Base-by-base conservation (phyloP, 2,888 invertebrate species). In the Barypeithes pellucidus region DNA sequence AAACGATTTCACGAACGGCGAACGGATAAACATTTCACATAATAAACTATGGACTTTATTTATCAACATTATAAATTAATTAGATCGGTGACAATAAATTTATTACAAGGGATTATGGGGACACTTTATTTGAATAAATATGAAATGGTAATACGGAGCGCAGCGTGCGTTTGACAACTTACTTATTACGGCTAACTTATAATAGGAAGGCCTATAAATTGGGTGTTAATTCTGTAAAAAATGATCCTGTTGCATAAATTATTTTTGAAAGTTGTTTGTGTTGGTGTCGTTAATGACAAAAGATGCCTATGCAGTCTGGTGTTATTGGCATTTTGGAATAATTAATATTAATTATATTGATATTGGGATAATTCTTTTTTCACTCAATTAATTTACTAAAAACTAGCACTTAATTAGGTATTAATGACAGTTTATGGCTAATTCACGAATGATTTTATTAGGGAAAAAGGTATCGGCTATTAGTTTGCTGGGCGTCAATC, bases 181-280 rank as follows among this genome's bases (percentile, higher is more conserved):
- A 75, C 75, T 75, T 75, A 75, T 75, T 70, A 70, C 41, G 43
- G 60, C 50, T 61, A 70, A 75, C 59, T 68, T 75, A 75, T 75
- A 67, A 65, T 65, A 61, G 59, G 75, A 65, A 67, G 68, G 50
- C 43, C 75, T 45, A 75, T 75, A 75, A 75, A 75, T 75, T 75
- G 72, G 65, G 75, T 75, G 75, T 72, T 75, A 75, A 75, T 72
- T 66, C 72, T 65, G 29, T 75, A 70, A 75, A 75, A 75, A 75
- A 75, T 72, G 57, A 52, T 54, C 72, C 67, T 62, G 65, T 63
- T 68, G 59, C 72, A 65, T 72, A 57, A 45, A 65, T 72, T 66
- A 61, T 52, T 24, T 63, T 66, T 52, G 47, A 52, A 67, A 67
- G 71, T 71, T 71, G 71, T 71, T 71, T 71, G 71, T 66, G 71